Evolutionary conservation across 2,797 vertebrate genomes (phyloP).

Genomic region (Periophthalmus magnuspinnatus): DNA sequence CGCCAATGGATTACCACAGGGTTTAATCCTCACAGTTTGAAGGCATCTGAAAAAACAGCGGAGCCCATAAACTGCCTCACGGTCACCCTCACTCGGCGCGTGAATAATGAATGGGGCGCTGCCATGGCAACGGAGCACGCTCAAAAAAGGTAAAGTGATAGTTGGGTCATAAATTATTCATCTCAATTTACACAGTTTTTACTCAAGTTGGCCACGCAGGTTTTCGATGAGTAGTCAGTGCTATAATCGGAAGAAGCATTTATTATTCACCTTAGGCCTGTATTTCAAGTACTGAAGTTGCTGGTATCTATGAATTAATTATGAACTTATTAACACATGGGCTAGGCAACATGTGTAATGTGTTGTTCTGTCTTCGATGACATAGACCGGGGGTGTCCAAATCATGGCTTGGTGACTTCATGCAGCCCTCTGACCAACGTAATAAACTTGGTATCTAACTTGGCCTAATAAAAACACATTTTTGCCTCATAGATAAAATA

Average conservation of each 20-base stretch:
- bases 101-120: conserved; percentile 91
- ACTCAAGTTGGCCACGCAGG: conserved; percentile 59
- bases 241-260: conserved; percentile 20
- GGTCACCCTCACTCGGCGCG: conserved; percentile 60
- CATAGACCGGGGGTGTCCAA: too few relatives aligned
- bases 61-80: conserved; percentile 73
- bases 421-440: too few relatives aligned
- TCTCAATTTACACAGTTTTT: conserved; percentile 73
- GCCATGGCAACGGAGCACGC: conserved; percentile 92
- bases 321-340: too few relatives aligned
- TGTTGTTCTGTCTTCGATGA: too few relatives aligned
- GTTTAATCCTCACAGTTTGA: conserved; percentile 75
- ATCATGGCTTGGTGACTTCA: too few relatives aligned
- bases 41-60: conserved; percentile 68
- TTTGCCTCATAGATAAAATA: too few relatives aligned
- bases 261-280: not conserved
- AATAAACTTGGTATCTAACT: too few relatives aligned
- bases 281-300: not conserved
- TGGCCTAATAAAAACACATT: too few relatives aligned
- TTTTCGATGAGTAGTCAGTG: conserved; percentile 50
- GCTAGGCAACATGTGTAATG: too few relatives aligned
- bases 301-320: too few relatives aligned
- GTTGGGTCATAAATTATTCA: conserved; percentile 82
- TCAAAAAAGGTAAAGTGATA: conserved; percentile 88
- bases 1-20: conserved; percentile 64